A percentile compares a stretch with the other conserved stretches of the same genome.
These are phyloP conservation scores for Serripes groenlandicus DNA, from an alignment of 2,888 invertebrate genomes.

Conservation along the genomic window DNA sequence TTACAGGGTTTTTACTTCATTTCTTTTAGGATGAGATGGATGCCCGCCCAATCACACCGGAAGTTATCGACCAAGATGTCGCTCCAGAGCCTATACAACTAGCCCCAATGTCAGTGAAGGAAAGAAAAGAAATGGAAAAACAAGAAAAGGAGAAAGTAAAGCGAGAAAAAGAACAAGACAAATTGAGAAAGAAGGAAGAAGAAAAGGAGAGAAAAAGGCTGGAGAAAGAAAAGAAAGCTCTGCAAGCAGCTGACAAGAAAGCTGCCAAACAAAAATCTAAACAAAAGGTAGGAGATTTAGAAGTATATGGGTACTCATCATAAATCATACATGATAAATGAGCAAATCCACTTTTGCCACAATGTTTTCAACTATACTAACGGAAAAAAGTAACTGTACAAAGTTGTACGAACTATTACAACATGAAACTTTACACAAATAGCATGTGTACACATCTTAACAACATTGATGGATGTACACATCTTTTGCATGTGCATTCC, in stretches of 20 bases:
- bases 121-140: constrained; percentile 64
- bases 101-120: constrained; percentile 61
- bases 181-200: constrained; percentile 70
- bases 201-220: constrained; percentile 67
- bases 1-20: neutral
- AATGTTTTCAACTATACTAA: too few species aligned
- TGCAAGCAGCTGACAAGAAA: constrained; percentile 63
- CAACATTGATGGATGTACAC: too few species aligned
- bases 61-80: constrained; percentile 59
- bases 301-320: too few species aligned
- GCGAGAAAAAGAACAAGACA: constrained; percentile 67
- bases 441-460: too few species aligned
- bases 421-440: too few species aligned
- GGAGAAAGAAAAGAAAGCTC: constrained; percentile 69
- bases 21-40: constrained; percentile 38
- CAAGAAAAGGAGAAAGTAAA: constrained; percentile 70
- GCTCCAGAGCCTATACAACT: constrained; percentile 37
- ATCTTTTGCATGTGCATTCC: too few species aligned
- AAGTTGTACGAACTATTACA: too few species aligned
- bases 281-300: constrained; percentile 61
- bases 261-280: constrained; percentile 60
- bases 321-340: too few species aligned
- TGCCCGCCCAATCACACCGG: constrained; percentile 56
- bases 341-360: too few species aligned
- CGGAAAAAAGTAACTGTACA: too few species aligned